Conservation (phyloP, 2,888 invertebrate genomes). For the Habrosyne pyritoides region DNA sequence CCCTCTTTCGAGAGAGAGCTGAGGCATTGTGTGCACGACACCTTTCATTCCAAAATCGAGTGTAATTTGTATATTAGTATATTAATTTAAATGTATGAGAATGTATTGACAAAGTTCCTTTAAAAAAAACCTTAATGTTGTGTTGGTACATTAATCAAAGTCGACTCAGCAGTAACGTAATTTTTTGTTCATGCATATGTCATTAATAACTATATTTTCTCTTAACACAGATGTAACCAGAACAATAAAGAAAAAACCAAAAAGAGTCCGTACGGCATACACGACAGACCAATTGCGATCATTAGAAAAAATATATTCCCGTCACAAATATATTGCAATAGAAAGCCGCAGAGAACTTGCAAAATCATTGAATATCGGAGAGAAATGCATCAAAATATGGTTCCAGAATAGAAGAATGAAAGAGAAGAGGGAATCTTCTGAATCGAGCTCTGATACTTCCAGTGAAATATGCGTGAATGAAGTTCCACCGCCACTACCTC, state of each 20-base stretch:
- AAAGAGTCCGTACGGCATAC: conserved; percentile 89
- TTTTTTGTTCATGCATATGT: no score
- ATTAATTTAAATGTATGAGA: no score
- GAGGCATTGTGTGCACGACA: no score
- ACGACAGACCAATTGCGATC: conserved; percentile 87
- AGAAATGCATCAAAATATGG: conserved; percentile 92
- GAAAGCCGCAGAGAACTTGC: conserved; percentile 87
- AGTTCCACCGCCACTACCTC: conserved; percentile 12
- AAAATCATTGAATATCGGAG: conserved; percentile 83
- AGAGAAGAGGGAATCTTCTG: conserved; percentile 81
- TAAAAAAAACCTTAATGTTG: no score
- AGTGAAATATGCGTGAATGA: conserved; percentile 28
- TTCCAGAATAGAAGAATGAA: conserved; percentile 93
- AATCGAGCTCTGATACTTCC: conserved; percentile 52
- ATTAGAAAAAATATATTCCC: conserved; percentile 77
- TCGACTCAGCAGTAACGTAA: no score
- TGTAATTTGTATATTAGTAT: no score
- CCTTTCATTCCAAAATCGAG: no score
- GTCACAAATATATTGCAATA: conserved; percentile 86
- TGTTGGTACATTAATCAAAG: no score
- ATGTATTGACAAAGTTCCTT: no score
- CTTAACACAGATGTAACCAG: conserved; percentile 40
- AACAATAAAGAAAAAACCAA: conserved; percentile 67
- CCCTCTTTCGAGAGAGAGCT: no score
- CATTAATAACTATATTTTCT: conserved; percentile 22